Percentiles rank a stretch among this genome's conserved stretches.
Evolutionary conservation across 2,888 invertebrate genomes (phyloP).

Genomic region (Caenorhabditis plicata): DNA sequence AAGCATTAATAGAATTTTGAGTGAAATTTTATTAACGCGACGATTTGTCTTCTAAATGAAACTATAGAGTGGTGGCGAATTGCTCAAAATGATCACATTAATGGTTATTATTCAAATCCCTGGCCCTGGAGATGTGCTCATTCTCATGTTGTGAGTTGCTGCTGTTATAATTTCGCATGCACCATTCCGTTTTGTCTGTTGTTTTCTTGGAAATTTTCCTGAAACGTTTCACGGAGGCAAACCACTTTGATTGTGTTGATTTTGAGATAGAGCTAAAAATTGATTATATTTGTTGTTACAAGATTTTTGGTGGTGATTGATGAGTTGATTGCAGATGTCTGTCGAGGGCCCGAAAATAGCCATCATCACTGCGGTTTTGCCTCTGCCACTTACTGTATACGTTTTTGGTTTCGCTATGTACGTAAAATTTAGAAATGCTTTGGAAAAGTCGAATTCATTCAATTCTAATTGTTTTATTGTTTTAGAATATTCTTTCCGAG

Average conservation of each 20-base stretch:
- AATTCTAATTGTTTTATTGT: too few relatives aligned
- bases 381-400: conserved; percentile 57
- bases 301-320: too few relatives aligned
- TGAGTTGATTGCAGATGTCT: conserved; percentile 52
- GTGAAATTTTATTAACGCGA: too few relatives aligned
- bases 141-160: conserved; percentile 44
- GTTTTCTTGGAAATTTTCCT: background rate
- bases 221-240: too few relatives aligned
- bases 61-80: conserved; percentile 44
- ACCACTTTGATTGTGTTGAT: conserved; percentile 10
- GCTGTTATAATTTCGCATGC: conserved; percentile 6
- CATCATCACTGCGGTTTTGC: conserved; percentile 45
- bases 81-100: conserved; percentile 45
- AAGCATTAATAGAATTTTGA: too few relatives aligned
- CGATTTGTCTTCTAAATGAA: background rate
- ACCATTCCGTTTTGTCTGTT: background rate
- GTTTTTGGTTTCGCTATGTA: conserved; percentile 55
- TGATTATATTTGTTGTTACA: too few relatives aligned
- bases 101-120: conserved; percentile 52
- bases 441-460: too few relatives aligned
- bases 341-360: conserved; percentile 52
- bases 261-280: background rate
- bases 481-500: conserved; percentile 62
- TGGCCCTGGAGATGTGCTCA: conserved; percentile 44
- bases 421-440: conserved; percentile 18